These are phyloP conservation scores for Drosophila santomea DNA, from an alignment of 1,140 invertebrate genomes.

Conservation along the genomic window DNA sequence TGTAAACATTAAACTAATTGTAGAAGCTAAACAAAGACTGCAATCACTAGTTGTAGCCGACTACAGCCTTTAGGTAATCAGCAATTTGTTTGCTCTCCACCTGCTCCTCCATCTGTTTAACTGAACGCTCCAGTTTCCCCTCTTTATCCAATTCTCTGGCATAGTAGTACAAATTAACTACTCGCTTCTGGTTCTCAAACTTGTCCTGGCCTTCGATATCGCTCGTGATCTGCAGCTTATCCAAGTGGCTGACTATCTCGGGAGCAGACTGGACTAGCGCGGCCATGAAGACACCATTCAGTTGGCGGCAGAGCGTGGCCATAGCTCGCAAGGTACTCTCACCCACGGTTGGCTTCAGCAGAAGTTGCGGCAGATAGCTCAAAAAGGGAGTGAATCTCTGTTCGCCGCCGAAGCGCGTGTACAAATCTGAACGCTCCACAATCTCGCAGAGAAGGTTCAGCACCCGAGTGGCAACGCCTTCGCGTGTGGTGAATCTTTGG, in stretches of 20 bases:
- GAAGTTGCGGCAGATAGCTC: constrained; percentile 59
- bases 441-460: constrained; percentile 84
- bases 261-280: constrained; percentile 23
- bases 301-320: constrained; percentile 69
- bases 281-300: constrained; percentile 63
- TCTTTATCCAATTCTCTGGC: constrained; percentile 11
- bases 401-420: constrained; percentile 80
- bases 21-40: constrained; percentile 1
- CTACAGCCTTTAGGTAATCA: constrained; percentile 61
- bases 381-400: constrained; percentile 60
- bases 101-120: constrained; percentile 23
- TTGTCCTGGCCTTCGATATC: constrained; percentile 22
- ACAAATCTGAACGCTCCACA: constrained; percentile 82
- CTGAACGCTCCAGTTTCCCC: constrained; percentile 16
- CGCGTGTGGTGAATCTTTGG: constrained; percentile 61
- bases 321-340: constrained; percentile 63
- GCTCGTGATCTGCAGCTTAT: constrained; percentile 59
- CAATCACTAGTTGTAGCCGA: constrained; percentile 34
- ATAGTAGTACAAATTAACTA: constrained; percentile 78
- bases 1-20: constrained; percentile 25
- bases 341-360: constrained; percentile 65
- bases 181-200: constrained; percentile 70
- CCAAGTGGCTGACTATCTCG: constrained; percentile 49
- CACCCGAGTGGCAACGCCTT: constrained; percentile 60
- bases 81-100: constrained; percentile 18